phyloP scores from a whole-genome alignment of 1,140 invertebrate species.

The Lamellibrachia luymesi region DNA sequence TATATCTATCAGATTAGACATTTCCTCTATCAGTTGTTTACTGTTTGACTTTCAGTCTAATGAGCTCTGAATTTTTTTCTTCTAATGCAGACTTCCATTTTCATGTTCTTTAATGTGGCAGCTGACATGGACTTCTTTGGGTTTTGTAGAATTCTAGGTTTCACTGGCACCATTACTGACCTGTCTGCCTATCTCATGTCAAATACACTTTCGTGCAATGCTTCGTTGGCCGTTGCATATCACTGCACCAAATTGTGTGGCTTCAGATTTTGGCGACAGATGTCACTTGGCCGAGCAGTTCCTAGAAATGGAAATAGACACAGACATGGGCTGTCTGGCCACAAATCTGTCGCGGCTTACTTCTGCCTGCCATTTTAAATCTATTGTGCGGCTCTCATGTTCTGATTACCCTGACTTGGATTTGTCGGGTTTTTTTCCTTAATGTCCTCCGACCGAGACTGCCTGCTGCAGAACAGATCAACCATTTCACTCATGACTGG shows the following conservation, averaged over 20 bases:
- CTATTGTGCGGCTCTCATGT: not conserved
- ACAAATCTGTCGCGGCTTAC: not conserved
- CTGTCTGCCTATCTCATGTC: not conserved
- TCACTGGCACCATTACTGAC: not conserved
- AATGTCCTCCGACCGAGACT: not conserved
- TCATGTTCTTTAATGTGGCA: not conserved
- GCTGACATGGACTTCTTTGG: not conserved
- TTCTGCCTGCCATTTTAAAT: not conserved
- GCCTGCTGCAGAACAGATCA: not conserved
- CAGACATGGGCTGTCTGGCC: not conserved
- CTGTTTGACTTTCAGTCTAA: not conserved
- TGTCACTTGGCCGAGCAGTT: not conserved
- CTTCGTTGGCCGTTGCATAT: not conserved
- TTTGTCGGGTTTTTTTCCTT: not conserved
- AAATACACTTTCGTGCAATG: not conserved
- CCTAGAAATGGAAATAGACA: slow-evolving; percentile 1
- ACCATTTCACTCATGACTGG: not conserved
- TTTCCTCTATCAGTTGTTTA: not conserved
- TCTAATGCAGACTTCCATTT: not conserved
- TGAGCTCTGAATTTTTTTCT: not conserved
- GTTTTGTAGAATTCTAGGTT: not conserved
- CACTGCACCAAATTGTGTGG: not conserved
- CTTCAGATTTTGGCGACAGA: not conserved
- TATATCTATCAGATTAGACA: not conserved
- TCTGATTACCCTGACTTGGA: not conserved